These are phyloP conservation scores for Mormyrops boulengeri DNA, from an alignment of 2,797 vertebrate species.

Conservation along the genomic window DNA sequence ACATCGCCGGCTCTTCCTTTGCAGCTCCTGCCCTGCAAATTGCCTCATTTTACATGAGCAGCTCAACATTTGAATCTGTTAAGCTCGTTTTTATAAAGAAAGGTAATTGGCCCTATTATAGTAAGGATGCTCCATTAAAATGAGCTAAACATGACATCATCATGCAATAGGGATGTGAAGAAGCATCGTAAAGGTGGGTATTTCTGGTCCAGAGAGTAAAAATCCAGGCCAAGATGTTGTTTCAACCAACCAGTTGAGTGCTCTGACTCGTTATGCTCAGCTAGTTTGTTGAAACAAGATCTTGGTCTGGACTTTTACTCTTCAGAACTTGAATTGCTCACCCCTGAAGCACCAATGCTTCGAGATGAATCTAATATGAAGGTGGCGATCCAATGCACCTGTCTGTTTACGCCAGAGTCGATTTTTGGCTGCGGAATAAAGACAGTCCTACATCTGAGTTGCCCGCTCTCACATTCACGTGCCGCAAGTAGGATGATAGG, in stretches of 20 bases:
- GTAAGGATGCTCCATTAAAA: background rate
- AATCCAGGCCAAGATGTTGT: background rate
- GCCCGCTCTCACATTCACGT: background rate
- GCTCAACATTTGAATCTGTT: background rate
- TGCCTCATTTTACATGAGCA: background rate
- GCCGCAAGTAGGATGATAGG: background rate
- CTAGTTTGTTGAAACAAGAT: background rate
- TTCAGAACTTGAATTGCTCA: background rate
- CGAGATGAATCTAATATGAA: background rate
- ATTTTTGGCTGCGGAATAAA: background rate
- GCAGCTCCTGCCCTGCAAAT: background rate
- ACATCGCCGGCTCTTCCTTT: background rate
- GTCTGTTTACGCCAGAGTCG: background rate
- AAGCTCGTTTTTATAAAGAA: background rate
- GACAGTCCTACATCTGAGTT: background rate
- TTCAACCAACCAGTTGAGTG: background rate
- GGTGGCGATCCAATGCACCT: background rate
- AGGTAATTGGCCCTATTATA: background rate
- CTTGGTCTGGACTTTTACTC: background rate
- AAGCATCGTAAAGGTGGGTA: background rate
- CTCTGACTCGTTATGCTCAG: background rate
- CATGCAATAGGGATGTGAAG: background rate
- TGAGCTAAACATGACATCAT: background rate
- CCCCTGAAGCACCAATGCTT: background rate
- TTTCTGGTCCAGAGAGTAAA: background rate